These are phyloP conservation scores for Acinonyx jubatus DNA, from an alignment of 2,113 vertebrate genomes.

Conservation along the genomic window DNA sequence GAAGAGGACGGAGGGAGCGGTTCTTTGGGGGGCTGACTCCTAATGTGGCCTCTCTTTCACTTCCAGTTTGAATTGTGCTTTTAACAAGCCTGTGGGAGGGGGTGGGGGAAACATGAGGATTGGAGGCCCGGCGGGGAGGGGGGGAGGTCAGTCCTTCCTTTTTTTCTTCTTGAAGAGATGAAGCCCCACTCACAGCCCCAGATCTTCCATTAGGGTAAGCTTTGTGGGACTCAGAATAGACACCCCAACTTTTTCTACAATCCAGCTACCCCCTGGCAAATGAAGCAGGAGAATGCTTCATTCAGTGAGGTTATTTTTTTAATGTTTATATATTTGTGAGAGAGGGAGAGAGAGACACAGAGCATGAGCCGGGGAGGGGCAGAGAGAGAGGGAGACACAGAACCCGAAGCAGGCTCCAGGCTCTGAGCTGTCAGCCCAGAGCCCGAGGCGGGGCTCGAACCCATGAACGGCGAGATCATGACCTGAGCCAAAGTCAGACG, in stretches of 20 bases:
- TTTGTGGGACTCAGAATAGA: neutral
- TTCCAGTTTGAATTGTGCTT: neutral
- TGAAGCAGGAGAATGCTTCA: neutral
- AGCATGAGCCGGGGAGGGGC: neutral
- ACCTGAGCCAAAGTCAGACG: neutral
- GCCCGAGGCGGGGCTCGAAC: neutral
- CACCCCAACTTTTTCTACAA: neutral
- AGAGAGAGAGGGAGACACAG: neutral
- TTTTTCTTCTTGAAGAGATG: slow-evolving; percentile 34
- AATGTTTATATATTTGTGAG: neutral
- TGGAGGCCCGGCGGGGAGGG: neutral
- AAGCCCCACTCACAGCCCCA: neutral
- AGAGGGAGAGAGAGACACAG: neutral
- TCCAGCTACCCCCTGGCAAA: neutral
- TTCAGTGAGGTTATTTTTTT: neutral
- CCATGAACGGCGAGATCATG: neutral
- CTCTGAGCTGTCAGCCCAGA: neutral
- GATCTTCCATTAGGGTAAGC: neutral
- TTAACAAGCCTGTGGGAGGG: neutral
- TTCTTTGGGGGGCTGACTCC: neutral
- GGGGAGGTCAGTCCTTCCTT: neutral
- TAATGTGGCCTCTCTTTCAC: neutral
- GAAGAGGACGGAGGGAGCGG: neutral
- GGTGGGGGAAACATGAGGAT: neutral
- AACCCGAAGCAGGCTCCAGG: neutral